Percentiles rank a stretch among this genome's conserved stretches.
Evolutionary conservation across 1,140 invertebrate species (phyloP).

Genomic region (Zaprionus ornatus): DNA sequence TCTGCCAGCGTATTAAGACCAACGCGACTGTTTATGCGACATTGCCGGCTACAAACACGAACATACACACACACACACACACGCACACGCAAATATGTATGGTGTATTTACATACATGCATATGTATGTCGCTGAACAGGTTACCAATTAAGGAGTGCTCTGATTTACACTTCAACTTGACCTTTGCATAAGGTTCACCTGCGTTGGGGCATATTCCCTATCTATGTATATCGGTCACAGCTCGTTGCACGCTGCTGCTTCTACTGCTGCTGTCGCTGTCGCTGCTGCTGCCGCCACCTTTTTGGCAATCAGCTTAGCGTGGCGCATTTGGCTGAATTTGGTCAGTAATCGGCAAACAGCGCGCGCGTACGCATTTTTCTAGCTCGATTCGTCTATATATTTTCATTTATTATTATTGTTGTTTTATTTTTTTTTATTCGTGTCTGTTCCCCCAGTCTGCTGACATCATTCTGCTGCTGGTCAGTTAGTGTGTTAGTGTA

Average conservation of each 20-base stretch:
- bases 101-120: background rate
- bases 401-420: constrained; percentile 43
- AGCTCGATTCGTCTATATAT: constrained; percentile 38
- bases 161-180: constrained; percentile 52
- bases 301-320: constrained; percentile 55
- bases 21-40: constrained; percentile 9
- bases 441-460: constrained; percentile 12
- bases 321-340: constrained; percentile 40
- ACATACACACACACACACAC: background rate
- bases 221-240: constrained; percentile 55
- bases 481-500: constrained; percentile 1
- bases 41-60: constrained; percentile 1
- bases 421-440: constrained; percentile 11
- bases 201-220: constrained; percentile 7
- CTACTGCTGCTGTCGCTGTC: background rate
- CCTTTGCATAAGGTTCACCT: constrained; percentile 34
- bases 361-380: constrained; percentile 70
- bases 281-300: constrained; percentile 30
- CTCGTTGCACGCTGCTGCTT: constrained; percentile 50
- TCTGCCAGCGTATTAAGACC: constrained; percentile 15
- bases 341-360: constrained; percentile 75
- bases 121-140: constrained; percentile 24
- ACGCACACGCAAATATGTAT: background rate
- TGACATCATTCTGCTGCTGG: constrained; percentile 46
- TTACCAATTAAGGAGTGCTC: constrained; percentile 26